Conservation (phyloP, 2,797 vertebrate genomes). For the Neopelma chrysocephalum region DNA sequence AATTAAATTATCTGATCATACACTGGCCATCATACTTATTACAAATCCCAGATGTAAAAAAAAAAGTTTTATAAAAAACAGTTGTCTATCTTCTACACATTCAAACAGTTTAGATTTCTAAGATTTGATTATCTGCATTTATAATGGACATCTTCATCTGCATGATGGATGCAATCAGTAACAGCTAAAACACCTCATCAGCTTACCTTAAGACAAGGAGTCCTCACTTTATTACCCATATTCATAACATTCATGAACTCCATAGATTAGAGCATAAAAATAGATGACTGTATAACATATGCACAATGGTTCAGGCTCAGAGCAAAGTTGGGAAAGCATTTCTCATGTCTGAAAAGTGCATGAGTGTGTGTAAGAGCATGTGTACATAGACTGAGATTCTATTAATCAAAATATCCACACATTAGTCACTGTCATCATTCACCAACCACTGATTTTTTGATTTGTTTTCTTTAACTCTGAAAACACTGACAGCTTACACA, state of each 20-base stretch:
- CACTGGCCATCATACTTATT: background rate
- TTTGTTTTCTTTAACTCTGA: slow-evolving; percentile 11
- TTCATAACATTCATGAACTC: slow-evolving; percentile 36
- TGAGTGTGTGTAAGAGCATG: background rate
- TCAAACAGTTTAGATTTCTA: slow-evolving; percentile 7
- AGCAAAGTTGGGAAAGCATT: slow-evolving; percentile 23
- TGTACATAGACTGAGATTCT: background rate
- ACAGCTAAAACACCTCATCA: slow-evolving; percentile 32
- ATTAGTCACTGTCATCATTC: slow-evolving; percentile 15
- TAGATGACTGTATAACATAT: slow-evolving; percentile 5
- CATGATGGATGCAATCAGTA: slow-evolving; percentile 51
- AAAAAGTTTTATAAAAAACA: background rate
- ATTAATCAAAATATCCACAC: slow-evolving; percentile 45
- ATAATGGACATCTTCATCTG: slow-evolving; percentile 30
- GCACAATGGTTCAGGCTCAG: slow-evolving; percentile 8
- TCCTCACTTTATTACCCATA: slow-evolving; percentile 8
- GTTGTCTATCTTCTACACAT: background rate
- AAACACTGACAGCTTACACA: background rate
- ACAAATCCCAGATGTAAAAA: background rate
- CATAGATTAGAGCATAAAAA: slow-evolving; percentile 24
- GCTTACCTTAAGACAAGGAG: slow-evolving; percentile 46
- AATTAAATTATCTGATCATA: background rate
- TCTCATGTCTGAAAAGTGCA: background rate
- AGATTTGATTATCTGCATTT: slow-evolving; percentile 9
- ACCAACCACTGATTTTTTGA: slow-evolving; percentile 12